A percentile compares a stretch with the other conserved stretches of the same genome.
Evolutionary conservation across 1,140 invertebrate species (phyloP).

Genomic region (Hyles vespertilio): DNA sequence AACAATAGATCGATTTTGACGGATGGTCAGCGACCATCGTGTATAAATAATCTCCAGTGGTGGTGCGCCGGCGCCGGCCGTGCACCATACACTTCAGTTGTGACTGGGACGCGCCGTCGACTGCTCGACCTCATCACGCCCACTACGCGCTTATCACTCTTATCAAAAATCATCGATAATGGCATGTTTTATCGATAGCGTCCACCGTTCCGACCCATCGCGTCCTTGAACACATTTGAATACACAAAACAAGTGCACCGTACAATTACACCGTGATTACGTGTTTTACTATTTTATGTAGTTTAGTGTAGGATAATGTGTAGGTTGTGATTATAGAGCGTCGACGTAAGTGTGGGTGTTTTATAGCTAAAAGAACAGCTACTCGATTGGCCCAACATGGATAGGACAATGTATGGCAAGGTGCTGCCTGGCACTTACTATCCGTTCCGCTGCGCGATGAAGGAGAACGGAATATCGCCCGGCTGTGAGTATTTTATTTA

Average conservation of each 20-base stretch:
- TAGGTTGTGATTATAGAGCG: slow-evolving; percentile 68
- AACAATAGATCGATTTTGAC: slow-evolving; percentile 32
- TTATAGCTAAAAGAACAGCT: slow-evolving; percentile 50
- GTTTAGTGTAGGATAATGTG: slow-evolving; percentile 38
- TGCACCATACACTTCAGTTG: slow-evolving; percentile 50
- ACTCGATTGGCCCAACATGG: slow-evolving; percentile 77
- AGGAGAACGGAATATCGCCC: slow-evolving; percentile 85
- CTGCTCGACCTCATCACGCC: slow-evolving; percentile 42
- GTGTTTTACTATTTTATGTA: slow-evolving; percentile 17
- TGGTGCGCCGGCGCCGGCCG: slow-evolving; percentile 40
- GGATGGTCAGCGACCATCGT: slow-evolving; percentile 34
- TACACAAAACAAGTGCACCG: slow-evolving; percentile 13
- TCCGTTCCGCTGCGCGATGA: slow-evolving; percentile 86
- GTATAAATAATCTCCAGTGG: slow-evolving; percentile 49
- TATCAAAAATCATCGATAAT: slow-evolving; percentile 52
- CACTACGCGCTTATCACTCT: slow-evolving; percentile 46
- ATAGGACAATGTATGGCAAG: slow-evolving; percentile 91
- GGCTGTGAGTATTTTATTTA: slow-evolving; percentile 84
- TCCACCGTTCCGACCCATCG: slow-evolving; percentile 6
- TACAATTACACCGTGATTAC: not conserved
- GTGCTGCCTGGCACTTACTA: slow-evolving; percentile 86
- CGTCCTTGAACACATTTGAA: slow-evolving; percentile 27
- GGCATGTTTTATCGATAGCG: slow-evolving; percentile 16
- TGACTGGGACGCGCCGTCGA: slow-evolving; percentile 61
- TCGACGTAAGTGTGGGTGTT: slow-evolving; percentile 60